Percentiles rank a stretch among this genome's conserved stretches.
Conservation (phyloP, 1,140 invertebrate species). For the Halictus rubicundus region DNA sequence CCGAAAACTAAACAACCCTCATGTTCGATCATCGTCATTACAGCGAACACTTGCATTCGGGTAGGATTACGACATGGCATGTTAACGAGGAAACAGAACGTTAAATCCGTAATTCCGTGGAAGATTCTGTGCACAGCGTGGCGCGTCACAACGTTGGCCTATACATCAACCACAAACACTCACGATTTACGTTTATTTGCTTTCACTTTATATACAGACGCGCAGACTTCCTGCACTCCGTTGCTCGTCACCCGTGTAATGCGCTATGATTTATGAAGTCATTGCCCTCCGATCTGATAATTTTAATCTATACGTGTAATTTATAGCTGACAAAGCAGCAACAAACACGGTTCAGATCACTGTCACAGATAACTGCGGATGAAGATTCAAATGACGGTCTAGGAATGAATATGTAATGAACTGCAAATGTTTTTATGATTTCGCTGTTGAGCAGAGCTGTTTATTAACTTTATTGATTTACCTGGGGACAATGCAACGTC, state of each 20-base stretch:
- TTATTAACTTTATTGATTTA: too few relatives aligned
- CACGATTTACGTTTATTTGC: constrained; percentile 55
- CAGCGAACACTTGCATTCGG: constrained; percentile 9
- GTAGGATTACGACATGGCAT: constrained; percentile 21
- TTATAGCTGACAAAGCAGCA: constrained; percentile 27
- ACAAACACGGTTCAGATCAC: not conserved
- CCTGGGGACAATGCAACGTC: too few relatives aligned
- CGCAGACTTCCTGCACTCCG: not conserved
- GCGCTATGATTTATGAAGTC: constrained; percentile 34
- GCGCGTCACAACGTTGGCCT: constrained; percentile 37
- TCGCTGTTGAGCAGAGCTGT: too few relatives aligned
- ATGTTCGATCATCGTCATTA: constrained; percentile 12
- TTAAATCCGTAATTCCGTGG: constrained; percentile 54
- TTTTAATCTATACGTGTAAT: constrained; percentile 30
- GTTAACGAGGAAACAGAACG: constrained; percentile 54
- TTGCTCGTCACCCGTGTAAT: constrained; percentile 10
- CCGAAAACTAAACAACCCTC: not conserved
- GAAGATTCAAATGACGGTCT: too few relatives aligned
- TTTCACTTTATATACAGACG: constrained; percentile 43
- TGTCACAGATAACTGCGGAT: too few relatives aligned
- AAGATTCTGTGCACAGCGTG: constrained; percentile 53
- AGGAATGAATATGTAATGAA: too few relatives aligned
- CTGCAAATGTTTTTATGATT: too few relatives aligned
- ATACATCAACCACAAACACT: constrained; percentile 43
- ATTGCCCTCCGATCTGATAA: constrained; percentile 48